These are phyloP conservation scores for Zosterops hypoxanthus DNA, from an alignment of 2,113 vertebrate species.

Conservation along the genomic window DNA sequence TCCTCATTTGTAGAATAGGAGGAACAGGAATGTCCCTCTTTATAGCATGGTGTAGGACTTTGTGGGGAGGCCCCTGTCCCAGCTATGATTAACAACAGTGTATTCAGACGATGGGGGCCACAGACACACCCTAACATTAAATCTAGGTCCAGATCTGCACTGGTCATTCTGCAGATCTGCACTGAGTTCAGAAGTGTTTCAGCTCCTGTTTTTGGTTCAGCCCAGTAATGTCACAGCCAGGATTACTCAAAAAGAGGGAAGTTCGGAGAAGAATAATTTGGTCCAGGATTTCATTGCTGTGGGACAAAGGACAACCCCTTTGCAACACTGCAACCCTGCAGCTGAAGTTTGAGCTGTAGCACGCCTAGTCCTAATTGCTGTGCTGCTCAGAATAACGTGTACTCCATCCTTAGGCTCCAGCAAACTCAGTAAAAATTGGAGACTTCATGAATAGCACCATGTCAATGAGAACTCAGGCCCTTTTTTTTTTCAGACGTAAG, in stretches of 20 bases:
- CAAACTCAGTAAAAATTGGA: neutral
- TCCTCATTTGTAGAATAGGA: neutral
- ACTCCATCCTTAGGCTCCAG: neutral
- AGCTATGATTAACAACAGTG: neutral
- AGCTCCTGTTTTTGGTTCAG: neutral
- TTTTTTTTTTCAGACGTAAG: neutral
- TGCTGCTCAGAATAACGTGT: neutral
- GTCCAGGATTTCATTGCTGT: neutral
- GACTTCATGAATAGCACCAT: neutral
- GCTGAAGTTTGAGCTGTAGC: neutral
- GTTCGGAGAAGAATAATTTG: neutral
- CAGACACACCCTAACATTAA: neutral
- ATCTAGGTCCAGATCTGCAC: neutral
- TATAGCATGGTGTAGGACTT: neutral
- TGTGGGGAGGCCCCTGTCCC: fast-evolving
- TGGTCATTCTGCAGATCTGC: neutral
- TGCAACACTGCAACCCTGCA: neutral
- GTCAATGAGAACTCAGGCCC: neutral
- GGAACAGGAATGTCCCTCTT: neutral
- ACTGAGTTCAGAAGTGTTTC: neutral
- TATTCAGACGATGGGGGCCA: neutral
- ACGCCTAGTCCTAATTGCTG: neutral
- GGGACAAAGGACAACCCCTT: neutral
- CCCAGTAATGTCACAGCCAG: neutral
- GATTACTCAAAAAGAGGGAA: neutral